A percentile compares a stretch with the other conserved stretches of the same genome.
These are phyloP conservation scores for Gouania willdenowi DNA, from an alignment of 2,797 vertebrate species.

Conservation along the genomic window DNA sequence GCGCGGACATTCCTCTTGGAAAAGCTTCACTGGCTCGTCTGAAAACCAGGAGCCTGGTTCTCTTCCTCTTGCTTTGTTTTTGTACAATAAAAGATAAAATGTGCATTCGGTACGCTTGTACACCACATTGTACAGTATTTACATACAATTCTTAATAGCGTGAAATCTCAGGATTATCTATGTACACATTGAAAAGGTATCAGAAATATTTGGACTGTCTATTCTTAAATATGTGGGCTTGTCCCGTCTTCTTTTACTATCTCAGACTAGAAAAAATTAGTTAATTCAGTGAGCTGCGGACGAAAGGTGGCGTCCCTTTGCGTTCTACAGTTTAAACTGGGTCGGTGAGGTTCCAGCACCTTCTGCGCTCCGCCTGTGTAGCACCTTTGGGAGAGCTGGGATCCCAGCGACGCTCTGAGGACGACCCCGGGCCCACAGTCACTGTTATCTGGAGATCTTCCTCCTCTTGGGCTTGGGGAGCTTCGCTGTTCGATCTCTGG, in stretches of 20 bases:
- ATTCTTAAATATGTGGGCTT: constrained; percentile 80
- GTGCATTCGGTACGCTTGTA: constrained; percentile 99
- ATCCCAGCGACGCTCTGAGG: constrained; percentile 54
- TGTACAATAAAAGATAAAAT: constrained; percentile 99
- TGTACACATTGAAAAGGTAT: constrained; percentile 99
- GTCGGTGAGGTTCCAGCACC: constrained; percentile 82
- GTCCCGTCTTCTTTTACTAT: constrained; percentile 72
- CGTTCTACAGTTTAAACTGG: constrained; percentile 61
- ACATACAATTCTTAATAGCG: constrained; percentile 90
- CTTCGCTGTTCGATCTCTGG: constrained; percentile 92
- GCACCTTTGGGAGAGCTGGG: constrained; percentile 78
- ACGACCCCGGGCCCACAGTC: constrained; percentile 77
- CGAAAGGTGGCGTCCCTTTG: no score
- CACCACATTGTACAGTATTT: constrained; percentile 99
- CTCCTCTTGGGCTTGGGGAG: constrained; percentile 97
- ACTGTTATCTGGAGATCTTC: constrained; percentile 99
- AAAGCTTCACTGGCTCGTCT: no score
- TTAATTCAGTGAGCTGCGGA: constrained; percentile 76
- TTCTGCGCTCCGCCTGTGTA: constrained; percentile 76
- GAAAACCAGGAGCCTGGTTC: constrained; percentile 97
- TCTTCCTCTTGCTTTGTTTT: constrained; percentile 87
- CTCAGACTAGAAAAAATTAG: constrained; percentile 90
- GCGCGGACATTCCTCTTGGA: no score
- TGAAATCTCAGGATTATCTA: constrained; percentile 97
- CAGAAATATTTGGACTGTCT: constrained; percentile 99